Conservation (phyloP, 2,888 invertebrate species). For the Plusia festucae region DNA sequence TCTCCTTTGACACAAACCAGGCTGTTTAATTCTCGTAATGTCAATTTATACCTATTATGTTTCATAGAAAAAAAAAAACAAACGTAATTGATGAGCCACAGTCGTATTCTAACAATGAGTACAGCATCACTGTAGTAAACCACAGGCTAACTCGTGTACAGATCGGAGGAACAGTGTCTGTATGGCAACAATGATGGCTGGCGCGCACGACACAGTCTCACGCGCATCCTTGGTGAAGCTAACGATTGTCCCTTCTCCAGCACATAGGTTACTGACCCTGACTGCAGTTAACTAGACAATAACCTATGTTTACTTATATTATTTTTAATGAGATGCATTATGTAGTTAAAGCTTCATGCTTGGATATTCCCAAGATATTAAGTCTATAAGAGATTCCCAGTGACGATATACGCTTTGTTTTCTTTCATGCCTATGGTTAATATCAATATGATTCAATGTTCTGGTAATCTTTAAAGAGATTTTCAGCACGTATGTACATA, state of each 20-base stretch:
- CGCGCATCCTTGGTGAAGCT: conserved; percentile 81
- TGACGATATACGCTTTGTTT: conserved; percentile 10
- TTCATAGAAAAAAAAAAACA: no score
- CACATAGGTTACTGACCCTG: conserved; percentile 76
- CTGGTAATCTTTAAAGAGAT: not conserved
- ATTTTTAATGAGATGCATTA: conserved; percentile 48
- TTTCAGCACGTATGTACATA: not conserved
- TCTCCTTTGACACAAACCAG: no score
- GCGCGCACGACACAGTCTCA: conserved; percentile 77
- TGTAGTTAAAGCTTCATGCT: conserved; percentile 30
- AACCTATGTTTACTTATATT: conserved; percentile 59
- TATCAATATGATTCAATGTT: conserved; percentile 12
- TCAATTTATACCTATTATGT: no score
- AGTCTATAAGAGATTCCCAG: conserved; percentile 19
- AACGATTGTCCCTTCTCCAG: conserved; percentile 81
- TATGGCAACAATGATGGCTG: conserved; percentile 71
- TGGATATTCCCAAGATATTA: conserved; percentile 37
- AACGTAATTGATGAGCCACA: not conserved
- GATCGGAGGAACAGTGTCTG: conserved; percentile 37
- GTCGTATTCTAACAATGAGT: conserved; percentile 17
- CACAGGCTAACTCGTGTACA: conserved; percentile 48
- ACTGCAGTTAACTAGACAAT: conserved; percentile 60
- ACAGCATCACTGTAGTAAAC: conserved; percentile 40
- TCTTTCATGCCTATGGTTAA: not conserved
- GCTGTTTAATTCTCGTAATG: no score